Evolutionary conservation across 2,113 vertebrate genomes (phyloP).

Genomic region (Geococcyx californianus): DNA sequence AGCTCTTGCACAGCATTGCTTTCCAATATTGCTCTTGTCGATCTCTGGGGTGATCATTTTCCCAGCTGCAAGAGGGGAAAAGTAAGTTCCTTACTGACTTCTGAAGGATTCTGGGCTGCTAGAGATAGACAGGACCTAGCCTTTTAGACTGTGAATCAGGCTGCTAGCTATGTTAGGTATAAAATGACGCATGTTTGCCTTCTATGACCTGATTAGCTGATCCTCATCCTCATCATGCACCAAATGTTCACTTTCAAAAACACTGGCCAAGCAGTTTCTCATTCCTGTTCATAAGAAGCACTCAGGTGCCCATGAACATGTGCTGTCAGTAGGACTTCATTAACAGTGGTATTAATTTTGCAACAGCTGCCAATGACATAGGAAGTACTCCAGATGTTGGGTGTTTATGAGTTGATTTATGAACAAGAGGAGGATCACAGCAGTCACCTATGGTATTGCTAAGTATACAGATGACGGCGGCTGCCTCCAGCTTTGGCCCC

Average conservation of each 20-base stretch:
- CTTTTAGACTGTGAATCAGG: background rate
- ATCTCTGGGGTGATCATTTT: background rate
- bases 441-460: background rate
- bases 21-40: background rate
- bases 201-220: background rate
- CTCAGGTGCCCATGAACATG: background rate
- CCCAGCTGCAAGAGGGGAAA: background rate
- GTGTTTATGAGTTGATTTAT: conserved; percentile 23
- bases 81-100: background rate
- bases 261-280: background rate
- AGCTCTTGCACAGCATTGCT: background rate
- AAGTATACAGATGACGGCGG: background rate
- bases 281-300: background rate
- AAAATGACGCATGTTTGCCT: background rate
- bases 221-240: fast-evolving
- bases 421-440: background rate
- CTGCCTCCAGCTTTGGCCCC: background rate
- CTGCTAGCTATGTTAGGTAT: background rate
- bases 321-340: background rate
- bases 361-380: background rate
- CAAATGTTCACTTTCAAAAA: background rate
- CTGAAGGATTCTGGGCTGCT: background rate
- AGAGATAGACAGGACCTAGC: background rate
- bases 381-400: conserved; percentile 6
- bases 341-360: background rate